Base-by-base conservation (phyloP, 2,113 vertebrate species). In the Syngnathus typhle region DNA sequence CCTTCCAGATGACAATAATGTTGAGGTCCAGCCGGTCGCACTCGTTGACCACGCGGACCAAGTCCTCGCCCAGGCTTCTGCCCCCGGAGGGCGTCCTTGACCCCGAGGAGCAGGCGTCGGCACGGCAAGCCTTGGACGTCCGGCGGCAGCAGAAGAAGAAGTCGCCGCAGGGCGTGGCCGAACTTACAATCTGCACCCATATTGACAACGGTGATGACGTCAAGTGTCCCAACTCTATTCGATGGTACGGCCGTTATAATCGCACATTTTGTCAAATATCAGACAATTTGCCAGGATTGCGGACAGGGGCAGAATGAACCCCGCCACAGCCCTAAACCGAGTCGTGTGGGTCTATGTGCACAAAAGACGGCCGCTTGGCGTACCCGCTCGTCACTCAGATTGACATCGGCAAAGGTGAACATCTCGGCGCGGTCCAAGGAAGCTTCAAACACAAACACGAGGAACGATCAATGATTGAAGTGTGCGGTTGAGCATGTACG, bases 1-100 rank as follows among this genome's bases (percentile, higher is more conserved):
- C 97, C 95, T 98, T 99, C 97, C 97, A 99, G 6, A 99, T 85
- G 37, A 99, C 72, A 11, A 98, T 93, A 58, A 99, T 79, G 83
- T 93, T 93, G 71, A 99, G 91, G 77, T 97, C 94, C 16, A 98
- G 91, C 79, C 96, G 94, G 46, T 83, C 94, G 81, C 95, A 98
- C 52, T 89, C 94, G 75, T 92, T 91, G 80, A 95, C 88, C 44
- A 95, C 76, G 62, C 85, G 82, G 8, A 88, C 71, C 44, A 90
- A 79, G 66, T 94, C 90, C 18, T 60, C 56, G 38, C 44, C 19
- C 23, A 70, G 81, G 63, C 52, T 82, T 69, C 71, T 82, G 65
- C 19, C 70, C 52, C 61, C 78, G 77, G 39, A 77, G 32, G 84
- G 21, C 2, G 58, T 84, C 77, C 71, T 84, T 69, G 65, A 16